A percentile compares a stretch with the other conserved stretches of the same genome.
These are phyloP conservation scores for Tolmerus cingulatus DNA, from an alignment of 2,888 invertebrate genomes.

Conservation along the genomic window DNA sequence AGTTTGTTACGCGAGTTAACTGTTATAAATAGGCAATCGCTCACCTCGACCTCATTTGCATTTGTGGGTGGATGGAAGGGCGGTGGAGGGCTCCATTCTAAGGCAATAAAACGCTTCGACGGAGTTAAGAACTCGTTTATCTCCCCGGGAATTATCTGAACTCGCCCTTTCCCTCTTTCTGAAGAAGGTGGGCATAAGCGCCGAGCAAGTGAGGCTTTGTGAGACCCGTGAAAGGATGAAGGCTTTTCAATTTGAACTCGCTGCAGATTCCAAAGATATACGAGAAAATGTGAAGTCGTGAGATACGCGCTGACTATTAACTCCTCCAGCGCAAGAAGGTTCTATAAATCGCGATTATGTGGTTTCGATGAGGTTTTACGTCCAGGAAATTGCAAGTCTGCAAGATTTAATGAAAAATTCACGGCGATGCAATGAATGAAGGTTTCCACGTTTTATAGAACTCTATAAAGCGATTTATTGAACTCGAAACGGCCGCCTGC, in stretches of 20 bases:
- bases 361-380: slow-evolving; percentile 13
- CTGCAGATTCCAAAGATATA: neutral
- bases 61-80: neutral
- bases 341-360: slow-evolving; percentile 14
- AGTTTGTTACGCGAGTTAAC: neutral
- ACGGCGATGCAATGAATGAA: neutral
- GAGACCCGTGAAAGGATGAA: neutral
- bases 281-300: neutral
- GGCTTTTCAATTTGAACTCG: neutral
- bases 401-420: slow-evolving; percentile 15
- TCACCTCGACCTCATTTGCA: neutral
- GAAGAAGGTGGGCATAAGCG: neutral
- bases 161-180: neutral
- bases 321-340: neutral
- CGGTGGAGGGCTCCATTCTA: neutral
- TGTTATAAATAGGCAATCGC: neutral
- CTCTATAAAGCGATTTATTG: neutral
- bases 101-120: neutral
- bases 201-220: neutral
- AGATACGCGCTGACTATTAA: neutral
- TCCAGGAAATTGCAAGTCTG: slow-evolving; percentile 25
- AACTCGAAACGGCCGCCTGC: neutral
- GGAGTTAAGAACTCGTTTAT: neutral
- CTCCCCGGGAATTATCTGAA: neutral
- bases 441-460: neutral